A percentile compares a stretch with the other conserved stretches of the same genome.
These are phyloP conservation scores for Drosophila oshimai DNA, from an alignment of 1,140 invertebrate genomes.

Conservation along the genomic window DNA sequence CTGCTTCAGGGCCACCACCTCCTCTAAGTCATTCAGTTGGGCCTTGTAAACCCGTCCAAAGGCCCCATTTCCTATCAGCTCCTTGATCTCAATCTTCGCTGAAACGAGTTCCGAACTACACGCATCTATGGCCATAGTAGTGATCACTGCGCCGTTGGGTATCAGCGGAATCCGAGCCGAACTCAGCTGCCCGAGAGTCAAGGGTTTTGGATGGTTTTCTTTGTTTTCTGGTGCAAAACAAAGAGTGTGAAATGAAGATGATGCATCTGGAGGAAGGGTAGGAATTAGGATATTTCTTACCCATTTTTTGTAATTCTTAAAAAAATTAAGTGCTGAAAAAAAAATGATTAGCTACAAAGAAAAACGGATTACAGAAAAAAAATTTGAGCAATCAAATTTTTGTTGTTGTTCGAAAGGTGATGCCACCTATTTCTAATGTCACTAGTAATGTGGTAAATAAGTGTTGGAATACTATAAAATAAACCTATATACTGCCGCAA, in stretches of 20 bases:
- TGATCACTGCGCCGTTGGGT: background rate
- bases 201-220: background rate
- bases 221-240: background rate
- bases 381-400: background rate
- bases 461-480: constrained; percentile 1
- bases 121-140: background rate
- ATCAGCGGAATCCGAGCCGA: background rate
- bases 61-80: constrained; percentile 24
- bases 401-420: background rate
- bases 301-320: background rate
- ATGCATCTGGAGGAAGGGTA: background rate
- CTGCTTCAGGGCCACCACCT: constrained; percentile 43
- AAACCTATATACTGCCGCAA: no score
- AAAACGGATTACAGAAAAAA: background rate
- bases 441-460: background rate
- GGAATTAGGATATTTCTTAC: background rate
- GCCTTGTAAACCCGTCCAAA: constrained; percentile 46
- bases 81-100: background rate
- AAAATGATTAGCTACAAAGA: background rate
- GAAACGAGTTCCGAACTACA: background rate
- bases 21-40: background rate
- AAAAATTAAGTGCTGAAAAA: background rate
- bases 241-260: background rate
- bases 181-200: background rate
- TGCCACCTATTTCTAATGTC: constrained; percentile 4